Conservation (phyloP, 2,113 vertebrate species). For the Formicarius rufipectus region DNA sequence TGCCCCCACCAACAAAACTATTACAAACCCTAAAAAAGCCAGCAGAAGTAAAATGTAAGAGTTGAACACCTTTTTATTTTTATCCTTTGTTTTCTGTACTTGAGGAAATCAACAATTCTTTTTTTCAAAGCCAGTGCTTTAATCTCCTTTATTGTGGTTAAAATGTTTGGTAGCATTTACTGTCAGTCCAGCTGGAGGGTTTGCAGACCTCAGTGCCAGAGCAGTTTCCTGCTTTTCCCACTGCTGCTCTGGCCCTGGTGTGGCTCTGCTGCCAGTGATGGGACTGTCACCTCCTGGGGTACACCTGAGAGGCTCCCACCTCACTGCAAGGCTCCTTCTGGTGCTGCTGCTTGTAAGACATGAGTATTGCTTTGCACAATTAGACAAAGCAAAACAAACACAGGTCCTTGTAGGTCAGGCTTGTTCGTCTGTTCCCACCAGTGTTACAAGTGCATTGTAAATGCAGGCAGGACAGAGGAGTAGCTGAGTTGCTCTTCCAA, state of each 20-base stretch:
- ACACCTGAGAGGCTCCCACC: rapidly evolving
- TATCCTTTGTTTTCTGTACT: background rate
- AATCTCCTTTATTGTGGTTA: background rate
- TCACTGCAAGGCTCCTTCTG: background rate
- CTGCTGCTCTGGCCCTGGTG: background rate
- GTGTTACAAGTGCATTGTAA: background rate
- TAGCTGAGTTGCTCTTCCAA: background rate
- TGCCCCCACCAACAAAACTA: background rate
- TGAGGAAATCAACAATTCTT: background rate
- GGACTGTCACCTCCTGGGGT: background rate
- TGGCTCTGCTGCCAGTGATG: background rate
- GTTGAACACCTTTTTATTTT: rapidly evolving
- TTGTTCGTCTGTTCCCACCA: background rate
- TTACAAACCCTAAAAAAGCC: background rate
- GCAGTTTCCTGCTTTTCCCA: background rate
- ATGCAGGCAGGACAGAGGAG: background rate
- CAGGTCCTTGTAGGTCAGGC: too few relatives aligned
- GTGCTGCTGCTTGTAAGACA: background rate
- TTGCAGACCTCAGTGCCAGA: background rate
- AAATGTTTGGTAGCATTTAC: rapidly evolving
- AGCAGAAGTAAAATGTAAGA: background rate
- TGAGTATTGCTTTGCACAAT: rapidly evolving
- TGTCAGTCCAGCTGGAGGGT: background rate
- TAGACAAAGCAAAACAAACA: background rate
- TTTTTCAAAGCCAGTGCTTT: background rate